Base-by-base conservation (phyloP, 2,888 invertebrate species). In the Pasiphila rectangulata region DNA sequence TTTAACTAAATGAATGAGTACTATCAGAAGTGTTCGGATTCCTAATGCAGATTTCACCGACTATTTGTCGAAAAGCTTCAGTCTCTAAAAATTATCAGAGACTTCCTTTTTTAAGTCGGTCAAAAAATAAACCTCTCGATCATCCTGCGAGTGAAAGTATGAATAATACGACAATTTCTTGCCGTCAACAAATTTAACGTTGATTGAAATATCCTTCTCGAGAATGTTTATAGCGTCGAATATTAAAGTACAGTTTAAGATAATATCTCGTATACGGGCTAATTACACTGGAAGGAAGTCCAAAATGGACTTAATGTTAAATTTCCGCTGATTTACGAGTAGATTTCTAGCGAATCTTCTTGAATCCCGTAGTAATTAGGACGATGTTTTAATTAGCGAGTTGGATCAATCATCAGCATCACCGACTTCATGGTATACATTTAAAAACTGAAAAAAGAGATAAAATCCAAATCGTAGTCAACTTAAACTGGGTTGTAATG, bases 251-350 rank as follows among this genome's bases (percentile, higher is more conserved):
- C 46, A 37, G 48, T 50, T 53, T 32, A 44, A 41, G 51, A 51
- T 55, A 40, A 51, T 43, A 39, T 37, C 30, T 53, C 44, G 46
- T 46, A 46, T 30, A 38, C 38, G 23, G 17, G 35, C n/a, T 9
- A n/a, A 17, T 17, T 10, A 52, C 21, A 25, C 23, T 37, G 25
- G n/a, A 23, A 57, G 57, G 57, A 57, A 53, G 51, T 55, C 32
- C 42, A 46, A 40, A 51, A 30, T 32, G 23, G 44, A 37, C 19
- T 24, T 49, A 51, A 51, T 46, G 44, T 42, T 42, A 15, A n/a
- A 36, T 40, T 45, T 57, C 52, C 57, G 49, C 16, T 40, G 36
- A 42, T 49, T 42, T 20, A 46, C 41, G 21, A 10, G 25, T 27
- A 32, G 36, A 40, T 35, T 15, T 17, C 10, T 24, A 10, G 30